phyloP scores from a whole-genome alignment of 2,797 vertebrate genomes.

The Sebastiscus albofasciatus region DNA sequence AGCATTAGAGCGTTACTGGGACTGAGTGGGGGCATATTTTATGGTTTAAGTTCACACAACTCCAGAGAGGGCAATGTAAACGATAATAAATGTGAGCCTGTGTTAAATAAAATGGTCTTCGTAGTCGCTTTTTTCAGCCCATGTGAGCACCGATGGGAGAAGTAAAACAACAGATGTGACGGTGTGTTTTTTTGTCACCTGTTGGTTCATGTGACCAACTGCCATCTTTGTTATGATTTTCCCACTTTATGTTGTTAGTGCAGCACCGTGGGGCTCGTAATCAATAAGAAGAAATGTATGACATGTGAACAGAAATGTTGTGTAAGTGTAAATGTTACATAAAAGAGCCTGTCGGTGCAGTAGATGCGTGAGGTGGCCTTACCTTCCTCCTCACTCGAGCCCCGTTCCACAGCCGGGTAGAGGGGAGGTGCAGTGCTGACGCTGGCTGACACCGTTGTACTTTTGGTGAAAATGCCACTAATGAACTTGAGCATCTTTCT shows the following conservation, averaged over 20 bases:
- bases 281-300: neutral
- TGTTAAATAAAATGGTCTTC: slow-evolving; percentile 13
- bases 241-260: neutral
- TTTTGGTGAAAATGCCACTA: slow-evolving; percentile 95
- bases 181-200: neutral
- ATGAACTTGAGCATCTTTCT: slow-evolving; percentile 97
- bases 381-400: slow-evolving; percentile 85
- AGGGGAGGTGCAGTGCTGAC: slow-evolving; percentile 64
- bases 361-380: slow-evolving; percentile 38
- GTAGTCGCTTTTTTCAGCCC: neutral
- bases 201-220: neutral
- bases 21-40: neutral
- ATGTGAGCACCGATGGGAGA: neutral
- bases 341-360: neutral
- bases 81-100: slow-evolving; percentile 16
- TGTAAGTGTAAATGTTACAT: neutral
- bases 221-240: neutral
- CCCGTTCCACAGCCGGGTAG: slow-evolving; percentile 76
- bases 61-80: neutral
- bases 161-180: slow-evolving; percentile 10
- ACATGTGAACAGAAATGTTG: neutral
- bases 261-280: neutral
- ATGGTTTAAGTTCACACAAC: slow-evolving; percentile 9
- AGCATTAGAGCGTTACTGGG: neutral
- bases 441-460: slow-evolving; percentile 79